These are phyloP conservation scores for Rhagonycha fulva DNA, from an alignment of 2,888 invertebrate species.

Conservation along the genomic window DNA sequence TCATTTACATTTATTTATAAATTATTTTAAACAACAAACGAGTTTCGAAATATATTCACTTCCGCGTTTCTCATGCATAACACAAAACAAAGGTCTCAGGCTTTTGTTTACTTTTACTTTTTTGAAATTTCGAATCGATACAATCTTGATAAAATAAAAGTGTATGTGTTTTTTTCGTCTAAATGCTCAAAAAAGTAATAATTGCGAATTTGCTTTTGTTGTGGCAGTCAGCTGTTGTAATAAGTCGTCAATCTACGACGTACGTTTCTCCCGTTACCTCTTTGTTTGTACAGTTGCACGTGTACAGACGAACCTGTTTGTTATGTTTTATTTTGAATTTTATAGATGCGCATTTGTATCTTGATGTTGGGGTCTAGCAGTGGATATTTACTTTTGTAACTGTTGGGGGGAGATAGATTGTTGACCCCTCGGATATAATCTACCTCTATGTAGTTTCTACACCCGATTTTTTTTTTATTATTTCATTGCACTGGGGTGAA, in stretches of 20 bases:
- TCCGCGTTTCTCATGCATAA: neutral
- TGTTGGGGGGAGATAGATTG: conserved; percentile 37
- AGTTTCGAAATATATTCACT: neutral
- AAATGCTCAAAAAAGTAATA: neutral
- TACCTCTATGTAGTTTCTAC: neutral
- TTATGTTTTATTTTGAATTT: conserved; percentile 6
- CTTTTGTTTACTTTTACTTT: neutral
- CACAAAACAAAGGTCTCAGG: neutral
- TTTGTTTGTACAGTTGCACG: conserved; percentile 29
- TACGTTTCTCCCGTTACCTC: conserved; percentile 35
- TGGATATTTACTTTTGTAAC: conserved; percentile 18
- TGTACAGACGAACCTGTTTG: conserved; percentile 17
- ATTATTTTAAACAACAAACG: neutral
- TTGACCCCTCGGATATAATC: conserved; percentile 38
- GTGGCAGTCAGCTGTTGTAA: conserved; percentile 55
- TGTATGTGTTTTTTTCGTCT: too few species aligned
- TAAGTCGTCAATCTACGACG: conserved; percentile 38
- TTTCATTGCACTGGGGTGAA: neutral
- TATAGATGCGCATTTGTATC: conserved; percentile 32
- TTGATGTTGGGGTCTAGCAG: conserved; percentile 17
- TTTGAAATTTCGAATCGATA: neutral
- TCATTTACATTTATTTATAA: neutral
- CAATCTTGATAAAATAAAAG: neutral
- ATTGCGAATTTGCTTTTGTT: conserved; percentile 47
- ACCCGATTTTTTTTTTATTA: neutral